Evolutionary conservation across 1,140 invertebrate species (phyloP), one percentile per base, ranked within the genome.

Genomic region (Asbolus verrucosus): DNA sequence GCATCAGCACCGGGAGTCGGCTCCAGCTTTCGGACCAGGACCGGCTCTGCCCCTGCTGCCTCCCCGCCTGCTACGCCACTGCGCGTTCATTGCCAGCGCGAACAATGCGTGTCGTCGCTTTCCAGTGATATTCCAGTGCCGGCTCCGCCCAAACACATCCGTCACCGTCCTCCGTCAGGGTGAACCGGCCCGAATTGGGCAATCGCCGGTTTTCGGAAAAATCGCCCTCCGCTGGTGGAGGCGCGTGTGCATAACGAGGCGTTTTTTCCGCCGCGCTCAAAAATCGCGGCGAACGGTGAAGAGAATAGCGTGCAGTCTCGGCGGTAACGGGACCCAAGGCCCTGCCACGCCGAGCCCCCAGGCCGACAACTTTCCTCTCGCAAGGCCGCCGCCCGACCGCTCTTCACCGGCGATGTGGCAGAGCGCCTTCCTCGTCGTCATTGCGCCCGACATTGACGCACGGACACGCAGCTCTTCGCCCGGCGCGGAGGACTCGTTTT

Each of bases 311-410:
- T 54, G 46, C 21, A 24, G 18, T 54, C 19, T 54, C 27, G 62
- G 46, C 60, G 62, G 69, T 70, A 70, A 70, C 69, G 69, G 69
- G 69, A 66, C 69, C 69, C 69, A 70, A 70, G 69, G 69, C 69
- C 69, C 62, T 70, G 69, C 69, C 69, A 70, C 69, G 69, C 69
- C 69, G 69, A 66, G 62, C 62, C 69, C 63, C 30, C 61, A 30
- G 69, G 69, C 69, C 15, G 36, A 19, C 54, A 70, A 70, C 69
- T 70, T 70, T 70, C 69, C 69, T 70, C 69, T 65, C 62, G 69
- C 69, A 70, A 70, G 69, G 69, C 69, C 69, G 69, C 54, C 38
- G 36, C 24, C 68, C 67, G 67, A 31, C 67, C 67, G 67, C 67
- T 69, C 67, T 69, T 70, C 68, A 65, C 19, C 15, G 11, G 13